A percentile compares a stretch with the other conserved stretches of the same genome.
These are phyloP conservation scores for Phocoena phocoena DNA, from an alignment of 2,113 vertebrate genomes.

Conservation along the genomic window DNA sequence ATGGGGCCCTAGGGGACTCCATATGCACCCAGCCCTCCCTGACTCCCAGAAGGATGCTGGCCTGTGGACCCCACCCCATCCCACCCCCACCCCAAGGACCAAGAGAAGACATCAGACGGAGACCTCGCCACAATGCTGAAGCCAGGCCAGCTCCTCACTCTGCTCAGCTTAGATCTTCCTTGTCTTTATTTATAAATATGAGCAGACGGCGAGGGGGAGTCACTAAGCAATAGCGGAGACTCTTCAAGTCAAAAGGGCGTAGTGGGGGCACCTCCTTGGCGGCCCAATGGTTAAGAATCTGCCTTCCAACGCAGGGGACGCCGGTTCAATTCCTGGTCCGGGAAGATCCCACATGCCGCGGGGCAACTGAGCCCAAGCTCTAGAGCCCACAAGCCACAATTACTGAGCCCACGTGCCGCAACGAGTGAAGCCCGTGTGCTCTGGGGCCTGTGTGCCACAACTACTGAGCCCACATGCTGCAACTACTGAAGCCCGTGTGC, in stretches of 20 bases:
- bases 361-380: no score
- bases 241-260: not conserved
- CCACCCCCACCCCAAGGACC: not conserved
- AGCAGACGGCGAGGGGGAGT: not conserved
- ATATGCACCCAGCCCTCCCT: accelerated
- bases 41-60: no score
- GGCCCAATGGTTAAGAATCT: no score
- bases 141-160: not conserved
- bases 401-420: no score
- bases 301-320: no score
- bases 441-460: no score
- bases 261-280: not conserved
- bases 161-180: not conserved
- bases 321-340: no score
- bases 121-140: accelerated
- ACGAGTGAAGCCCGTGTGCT: no score
- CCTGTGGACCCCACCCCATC: not conserved
- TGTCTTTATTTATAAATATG: not conserved
- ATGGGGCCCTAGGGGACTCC: accelerated
- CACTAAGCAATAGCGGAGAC: not conserved
- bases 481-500: no score
- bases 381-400: no score
- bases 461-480: no score
- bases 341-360: no score
- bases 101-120: not conserved